Evolutionary conservation across 2,113 vertebrate species (phyloP).

Genomic region (Malurus cyaneus): DNA sequence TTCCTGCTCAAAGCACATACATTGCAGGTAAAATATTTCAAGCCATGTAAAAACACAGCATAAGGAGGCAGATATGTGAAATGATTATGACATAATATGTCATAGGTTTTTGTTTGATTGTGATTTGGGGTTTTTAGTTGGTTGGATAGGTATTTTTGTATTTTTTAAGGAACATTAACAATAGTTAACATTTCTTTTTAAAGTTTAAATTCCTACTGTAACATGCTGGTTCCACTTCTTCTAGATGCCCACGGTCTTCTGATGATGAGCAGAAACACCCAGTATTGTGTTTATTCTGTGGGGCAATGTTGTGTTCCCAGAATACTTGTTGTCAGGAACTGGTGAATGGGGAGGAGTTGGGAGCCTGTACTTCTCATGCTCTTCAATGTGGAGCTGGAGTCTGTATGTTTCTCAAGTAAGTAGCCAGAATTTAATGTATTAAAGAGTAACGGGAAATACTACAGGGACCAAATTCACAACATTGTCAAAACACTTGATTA

Average conservation of each 20-base stretch:
- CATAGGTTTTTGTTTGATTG: not conserved
- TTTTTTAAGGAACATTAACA: not conserved
- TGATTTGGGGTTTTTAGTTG: not conserved
- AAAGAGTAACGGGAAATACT: not conserved
- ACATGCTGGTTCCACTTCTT: not conserved
- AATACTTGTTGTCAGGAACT: slow-evolving; percentile 90
- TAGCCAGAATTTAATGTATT: not conserved
- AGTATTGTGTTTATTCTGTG: slow-evolving; percentile 93
- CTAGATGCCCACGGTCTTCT: slow-evolving; percentile 89
- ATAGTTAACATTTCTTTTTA: not conserved
- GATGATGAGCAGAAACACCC: slow-evolving; percentile 93
- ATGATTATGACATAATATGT: not conserved
- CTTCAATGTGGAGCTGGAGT: slow-evolving; percentile 92
- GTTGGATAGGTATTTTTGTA: not conserved
- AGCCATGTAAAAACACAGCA: not conserved
- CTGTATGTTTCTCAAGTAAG: slow-evolving; percentile 94
- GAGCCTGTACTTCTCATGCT: slow-evolving; percentile 92
- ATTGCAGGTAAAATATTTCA: not conserved
- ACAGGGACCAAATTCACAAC: not conserved
- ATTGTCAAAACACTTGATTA: not conserved
- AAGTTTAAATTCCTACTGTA: not conserved
- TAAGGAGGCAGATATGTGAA: not conserved
- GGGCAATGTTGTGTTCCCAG: slow-evolving; percentile 92
- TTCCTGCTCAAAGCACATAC: not conserved
- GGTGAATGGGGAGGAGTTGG: slow-evolving; percentile 89